These are phyloP conservation scores for Dendrocincla fuliginosa DNA, from an alignment of 2,797 vertebrate species.

Conservation along the genomic window DNA sequence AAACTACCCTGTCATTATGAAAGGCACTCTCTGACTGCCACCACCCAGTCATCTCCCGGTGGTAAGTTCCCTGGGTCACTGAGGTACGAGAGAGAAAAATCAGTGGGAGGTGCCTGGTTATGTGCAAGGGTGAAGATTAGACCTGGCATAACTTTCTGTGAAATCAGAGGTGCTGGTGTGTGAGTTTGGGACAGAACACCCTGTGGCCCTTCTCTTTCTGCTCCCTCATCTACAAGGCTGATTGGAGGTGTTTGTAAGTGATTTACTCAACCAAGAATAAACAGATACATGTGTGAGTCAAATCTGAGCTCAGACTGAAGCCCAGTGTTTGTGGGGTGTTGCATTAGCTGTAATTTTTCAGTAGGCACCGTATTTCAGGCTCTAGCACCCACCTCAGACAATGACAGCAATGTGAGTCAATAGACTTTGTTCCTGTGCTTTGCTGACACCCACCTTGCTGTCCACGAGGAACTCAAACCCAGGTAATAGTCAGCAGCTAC, in stretches of 20 bases:
- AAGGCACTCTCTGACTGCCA: neutral
- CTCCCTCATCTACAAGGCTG: neutral
- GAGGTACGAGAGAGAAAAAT: neutral
- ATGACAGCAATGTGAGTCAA: neutral
- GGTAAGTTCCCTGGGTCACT: neutral
- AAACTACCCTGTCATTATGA: neutral
- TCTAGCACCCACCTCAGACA: neutral
- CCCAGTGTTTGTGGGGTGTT: neutral
- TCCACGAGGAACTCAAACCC: neutral
- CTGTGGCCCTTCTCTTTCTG: neutral
- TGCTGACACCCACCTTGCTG: neutral
- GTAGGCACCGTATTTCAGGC: neutral
- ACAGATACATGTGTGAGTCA: neutral
- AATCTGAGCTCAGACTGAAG: neutral
- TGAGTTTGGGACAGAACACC: neutral
- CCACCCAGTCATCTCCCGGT: neutral
- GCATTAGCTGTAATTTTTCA: neutral
- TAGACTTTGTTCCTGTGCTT: neutral
- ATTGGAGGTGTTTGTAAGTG: neutral
- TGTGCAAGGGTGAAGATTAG: neutral
- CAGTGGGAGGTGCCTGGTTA: neutral
- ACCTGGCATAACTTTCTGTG: neutral
- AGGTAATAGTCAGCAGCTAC: neutral
- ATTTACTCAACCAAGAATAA: neutral
- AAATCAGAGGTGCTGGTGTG: neutral